phyloP scores from a whole-genome alignment of 2,888 invertebrate species.

The Strigamia crassipes region DNA sequence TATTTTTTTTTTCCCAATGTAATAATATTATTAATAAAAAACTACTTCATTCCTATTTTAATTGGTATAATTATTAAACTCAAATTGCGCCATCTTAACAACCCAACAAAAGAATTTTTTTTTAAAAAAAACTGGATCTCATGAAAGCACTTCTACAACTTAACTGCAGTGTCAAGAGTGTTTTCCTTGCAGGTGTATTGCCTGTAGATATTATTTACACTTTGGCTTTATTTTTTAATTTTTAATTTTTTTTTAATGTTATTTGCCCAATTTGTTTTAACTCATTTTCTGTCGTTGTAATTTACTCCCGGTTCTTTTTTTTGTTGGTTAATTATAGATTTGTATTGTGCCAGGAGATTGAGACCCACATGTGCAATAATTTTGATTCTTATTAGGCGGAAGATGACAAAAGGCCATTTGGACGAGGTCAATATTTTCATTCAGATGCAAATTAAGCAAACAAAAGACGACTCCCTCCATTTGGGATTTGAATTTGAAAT shows the following conservation, averaged over 20 bases:
- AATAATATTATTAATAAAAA: background rate
- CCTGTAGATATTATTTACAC: conserved; percentile 16
- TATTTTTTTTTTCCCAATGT: background rate
- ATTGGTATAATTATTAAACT: conserved; percentile 16
- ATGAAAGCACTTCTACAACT: background rate
- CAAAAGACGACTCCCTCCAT: background rate
- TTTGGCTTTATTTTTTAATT: background rate
- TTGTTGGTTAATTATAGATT: background rate
- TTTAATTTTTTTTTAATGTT: background rate
- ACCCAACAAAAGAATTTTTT: background rate
- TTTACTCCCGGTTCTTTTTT: background rate
- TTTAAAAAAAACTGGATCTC: background rate
- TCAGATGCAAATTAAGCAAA: background rate
- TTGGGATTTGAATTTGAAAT: background rate
- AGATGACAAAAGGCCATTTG: background rate
- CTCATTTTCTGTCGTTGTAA: background rate
- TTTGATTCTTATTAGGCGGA: background rate
- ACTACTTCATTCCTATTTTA: background rate
- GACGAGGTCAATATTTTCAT: conserved; percentile 11
- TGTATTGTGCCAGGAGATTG: background rate
- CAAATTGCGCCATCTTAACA: conserved; percentile 11
- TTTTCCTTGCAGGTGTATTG: conserved; percentile 15
- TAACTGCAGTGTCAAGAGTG: conserved; percentile 2
- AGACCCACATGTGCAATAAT: background rate
- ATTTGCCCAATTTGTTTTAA: background rate